Base-by-base conservation (phyloP, 2,888 invertebrate genomes). In the Teleiodes luculella region DNA sequence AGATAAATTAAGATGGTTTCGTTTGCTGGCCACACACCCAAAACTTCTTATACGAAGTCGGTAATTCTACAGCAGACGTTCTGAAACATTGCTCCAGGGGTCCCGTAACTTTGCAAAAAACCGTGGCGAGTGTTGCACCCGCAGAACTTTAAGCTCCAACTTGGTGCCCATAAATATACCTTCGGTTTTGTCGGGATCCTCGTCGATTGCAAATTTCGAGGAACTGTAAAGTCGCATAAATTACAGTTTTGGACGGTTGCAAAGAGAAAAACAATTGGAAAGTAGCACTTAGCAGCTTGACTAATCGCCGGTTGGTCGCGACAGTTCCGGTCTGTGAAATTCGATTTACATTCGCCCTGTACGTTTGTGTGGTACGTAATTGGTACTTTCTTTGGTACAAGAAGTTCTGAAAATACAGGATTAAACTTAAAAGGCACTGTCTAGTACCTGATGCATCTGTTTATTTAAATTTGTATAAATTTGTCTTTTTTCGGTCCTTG, bases 161-260 rank as follows among this genome's bases (percentile, higher is more conserved):
- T 86, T 81, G 84, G 80, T 83, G 70, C 74, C 83, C 84, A 89
- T 88, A 89, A 88, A 89, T 88, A 88, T 87, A 83, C 86, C 85
- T 86, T 88, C 82, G 86, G 88, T 87, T 88, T 87, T 84, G 84
- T 83, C 67, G 75, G 83, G 83, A 81, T 81, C 77, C 76, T 72
- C 75, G 80, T 72, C 86, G 83, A 89, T 88, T 86, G 82, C 85
- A 85, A 86, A 88, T 86, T 88, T 86, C 75, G 76, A 68, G 76
- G 77, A 72, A 87, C 85, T 86, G 84, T 76, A 78, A 86, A 88
- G 86, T 87, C 87, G 81, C 86, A 88, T 89, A 87, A 89, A 89
- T 89, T 88, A 87, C 84, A 76, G 81, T 80, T 83, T 74, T 80
- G 78, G 79, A 78, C 79, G 76, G 72, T 70, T 63, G 75, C 72